Base-by-base conservation (phyloP, 1,140 invertebrate species). In the Propsilocerus akamusi region DNA sequence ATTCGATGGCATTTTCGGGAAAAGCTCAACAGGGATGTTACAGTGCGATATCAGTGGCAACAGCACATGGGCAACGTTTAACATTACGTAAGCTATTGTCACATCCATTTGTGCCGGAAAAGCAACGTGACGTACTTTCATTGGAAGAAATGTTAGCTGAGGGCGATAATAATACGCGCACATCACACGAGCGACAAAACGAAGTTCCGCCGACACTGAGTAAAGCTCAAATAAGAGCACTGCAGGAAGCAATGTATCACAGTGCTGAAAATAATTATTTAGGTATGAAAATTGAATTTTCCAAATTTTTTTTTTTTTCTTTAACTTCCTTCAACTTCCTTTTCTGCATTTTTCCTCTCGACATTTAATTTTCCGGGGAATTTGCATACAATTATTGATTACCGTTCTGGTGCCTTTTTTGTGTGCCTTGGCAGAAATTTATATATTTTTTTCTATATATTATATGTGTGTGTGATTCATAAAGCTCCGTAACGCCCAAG, bases 211-310 rank as follows among this genome's bases (percentile, higher is more conserved):
- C 57, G 58, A 67, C 57, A 63, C 77, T 89, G 57, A 88, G 77
- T 52, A 91, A 90, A 67, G 72, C 76, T 17, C 87, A 92, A 67
- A 78, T 84, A 25, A 81, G 87, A 59, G 79, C 82, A 26, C 67
- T 92, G 28, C 86, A 92, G 59, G 88, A 92, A 68, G 86, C 88
- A 4, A 89, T 93, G 86, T 93, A 92, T 63, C 87, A 90, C 59
- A 86, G 83, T 55, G 82, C 85, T 2, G 88, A 93, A 64, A 89
- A 85, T 59, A 87, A 88, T 60, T 82, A 90, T 68, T 71, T 92
- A 55, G 83, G 83, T 84, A 58, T 60, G 62, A 55, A n/a, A 10
- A 26, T 20, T 7, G 2, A 8, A 11, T 41, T 41, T 41, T 17
- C 12, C 22, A 17, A 4, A 10, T 7, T 3, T 20, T 41, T n/a